Evolutionary conservation across 2,888 invertebrate genomes (phyloP), one percentile per base, ranked within the genome.

Genomic region (Antitype chi): DNA sequence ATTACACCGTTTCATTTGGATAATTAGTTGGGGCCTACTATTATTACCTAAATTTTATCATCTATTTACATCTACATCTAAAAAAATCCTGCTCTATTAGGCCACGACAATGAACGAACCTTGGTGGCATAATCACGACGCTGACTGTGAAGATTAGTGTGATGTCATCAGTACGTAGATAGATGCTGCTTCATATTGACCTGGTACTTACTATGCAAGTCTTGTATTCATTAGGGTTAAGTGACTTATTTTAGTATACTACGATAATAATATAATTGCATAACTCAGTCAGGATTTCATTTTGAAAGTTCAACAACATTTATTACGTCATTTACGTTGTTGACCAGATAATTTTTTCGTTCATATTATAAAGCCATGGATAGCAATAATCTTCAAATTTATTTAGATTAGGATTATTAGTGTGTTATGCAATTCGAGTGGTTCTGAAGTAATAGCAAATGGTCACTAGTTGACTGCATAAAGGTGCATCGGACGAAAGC

Each of bases 81-180:
- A 20, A 62, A 55, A 66, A 49, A 57, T 80, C 13, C 47, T 57
- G 1, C 23, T 59, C 9, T 38, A 47, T 53, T 53, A 49, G 15
- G 13, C 20, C 13, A 28, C 47, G 13, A 11, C 52, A 62, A 72
- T 62, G 57, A 38, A 52, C 1, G 59, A 57, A 57, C 55, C 85
- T 84, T 71, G 49, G 7, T 67, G 25, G 32, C 43, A 80, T 80
- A 84, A 84, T 80, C 32, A 79, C 53, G 17, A 28, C 38, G 28
- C 38, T 68, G 28, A 53, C 25, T 59, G 11, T 49, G 53, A 38
- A 43, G 43, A 85, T 84, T 55, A 80, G 52, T 52, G 52, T 85
- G 85, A 81, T 68, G 57, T 81, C 81, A 85, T 64, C 63, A 53
- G 52, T 49, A 6, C 47, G 20, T 64, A 60, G 38, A 63, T 63